Percentiles rank a stretch among this genome's conserved stretches.
Evolutionary conservation across 2,113 vertebrate species (phyloP).

Genomic region (Dryoscopus gambensis): DNA sequence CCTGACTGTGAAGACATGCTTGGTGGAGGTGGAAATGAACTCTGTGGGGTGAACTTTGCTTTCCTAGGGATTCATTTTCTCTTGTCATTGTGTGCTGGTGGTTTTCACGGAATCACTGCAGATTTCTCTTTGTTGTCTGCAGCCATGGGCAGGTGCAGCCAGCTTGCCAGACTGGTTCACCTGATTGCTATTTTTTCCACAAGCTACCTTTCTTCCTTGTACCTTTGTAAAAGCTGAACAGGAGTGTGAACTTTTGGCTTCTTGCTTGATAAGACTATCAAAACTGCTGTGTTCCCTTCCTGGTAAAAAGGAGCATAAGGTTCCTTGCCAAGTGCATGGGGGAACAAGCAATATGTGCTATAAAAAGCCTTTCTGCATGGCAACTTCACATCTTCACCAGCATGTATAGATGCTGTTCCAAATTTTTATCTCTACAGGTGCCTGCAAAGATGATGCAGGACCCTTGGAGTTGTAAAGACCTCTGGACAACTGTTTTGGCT

Average conservation of each 20-base stretch:
- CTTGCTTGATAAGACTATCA: not conserved
- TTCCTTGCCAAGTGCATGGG: not conserved
- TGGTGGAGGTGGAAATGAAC: rapidly evolving
- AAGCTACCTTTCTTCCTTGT: not conserved
- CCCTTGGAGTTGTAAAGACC: not conserved
- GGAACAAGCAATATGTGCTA: not conserved
- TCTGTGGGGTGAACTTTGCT: not conserved
- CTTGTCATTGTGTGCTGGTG: not conserved
- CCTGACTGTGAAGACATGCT: not conserved
- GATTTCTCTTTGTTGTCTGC: not conserved
- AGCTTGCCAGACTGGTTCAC: not conserved
- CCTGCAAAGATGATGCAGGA: not conserved
- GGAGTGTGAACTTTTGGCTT: rapidly evolving
- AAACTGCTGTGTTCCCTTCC: not conserved
- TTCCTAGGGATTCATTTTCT: not conserved
- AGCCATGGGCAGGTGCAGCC: not conserved
- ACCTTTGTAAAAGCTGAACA: not conserved
- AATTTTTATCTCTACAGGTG: not conserved
- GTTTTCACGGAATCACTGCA: not conserved
- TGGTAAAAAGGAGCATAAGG: not conserved
- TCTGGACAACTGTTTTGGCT: not conserved
- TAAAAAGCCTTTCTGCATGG: not conserved
- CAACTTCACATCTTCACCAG: not conserved
- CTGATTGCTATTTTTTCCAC: not conserved
- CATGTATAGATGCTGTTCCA: not conserved